Conservation (phyloP, 2,113 vertebrate species). For the Platysteira castanea region DNA sequence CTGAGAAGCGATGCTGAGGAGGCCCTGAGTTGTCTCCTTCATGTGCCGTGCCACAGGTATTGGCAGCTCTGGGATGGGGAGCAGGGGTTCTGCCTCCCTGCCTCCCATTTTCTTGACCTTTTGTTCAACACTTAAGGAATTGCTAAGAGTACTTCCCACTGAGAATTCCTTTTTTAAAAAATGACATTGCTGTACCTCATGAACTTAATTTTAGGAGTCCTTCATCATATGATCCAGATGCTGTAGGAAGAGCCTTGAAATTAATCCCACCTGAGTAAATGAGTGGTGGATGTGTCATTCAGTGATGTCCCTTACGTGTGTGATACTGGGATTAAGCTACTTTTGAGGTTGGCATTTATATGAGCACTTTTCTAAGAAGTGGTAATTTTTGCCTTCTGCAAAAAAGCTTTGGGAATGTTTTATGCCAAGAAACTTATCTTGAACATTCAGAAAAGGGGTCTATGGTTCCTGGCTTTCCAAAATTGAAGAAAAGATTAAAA, state of each 20-base stretch:
- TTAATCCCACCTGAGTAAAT: background rate
- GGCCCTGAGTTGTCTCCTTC: background rate
- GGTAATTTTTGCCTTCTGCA: background rate
- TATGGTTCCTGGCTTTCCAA: background rate
- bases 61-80: background rate
- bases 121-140: background rate
- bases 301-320: background rate
- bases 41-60: accelerated
- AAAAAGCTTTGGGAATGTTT: background rate
- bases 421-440: background rate
- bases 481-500: background rate
- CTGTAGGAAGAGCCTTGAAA: background rate
- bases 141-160: background rate
- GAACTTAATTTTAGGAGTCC: background rate
- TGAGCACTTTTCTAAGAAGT: background rate
- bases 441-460: background rate
- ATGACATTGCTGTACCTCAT: background rate
- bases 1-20: background rate
- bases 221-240: background rate
- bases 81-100: background rate
- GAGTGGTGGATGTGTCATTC: background rate
- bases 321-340: background rate
- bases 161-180: background rate
- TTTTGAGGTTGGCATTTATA: background rate
- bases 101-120: background rate